phyloP scores from a whole-genome alignment of 2,797 vertebrate species.

The Silurus lanzhouensis region DNA sequence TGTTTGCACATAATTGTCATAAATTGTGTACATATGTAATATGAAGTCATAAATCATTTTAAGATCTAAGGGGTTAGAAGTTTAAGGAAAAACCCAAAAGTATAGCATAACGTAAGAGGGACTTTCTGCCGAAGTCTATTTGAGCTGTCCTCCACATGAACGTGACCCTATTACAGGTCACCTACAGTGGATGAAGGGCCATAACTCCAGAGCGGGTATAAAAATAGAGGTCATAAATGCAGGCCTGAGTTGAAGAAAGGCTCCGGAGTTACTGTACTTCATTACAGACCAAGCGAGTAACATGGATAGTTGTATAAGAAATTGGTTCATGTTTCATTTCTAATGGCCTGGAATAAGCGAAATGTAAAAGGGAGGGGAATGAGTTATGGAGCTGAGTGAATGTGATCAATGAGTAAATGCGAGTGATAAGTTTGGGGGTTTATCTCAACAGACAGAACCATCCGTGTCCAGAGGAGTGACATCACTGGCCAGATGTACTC shows the following conservation, averaged over 20 bases:
- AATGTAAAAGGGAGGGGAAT: not conserved
- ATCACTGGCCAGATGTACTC: constrained; percentile 66
- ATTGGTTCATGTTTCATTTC: constrained; percentile 28
- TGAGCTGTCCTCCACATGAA: constrained; percentile 13
- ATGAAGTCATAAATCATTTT: not conserved
- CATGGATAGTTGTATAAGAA: constrained; percentile 14
- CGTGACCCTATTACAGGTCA: constrained; percentile 49
- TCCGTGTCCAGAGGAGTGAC: constrained; percentile 63
- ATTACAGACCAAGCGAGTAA: constrained; percentile 11
- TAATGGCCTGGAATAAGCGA: constrained; percentile 8
- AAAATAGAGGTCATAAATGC: constrained; percentile 62
- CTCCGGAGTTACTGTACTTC: constrained; percentile 30
- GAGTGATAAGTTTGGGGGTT: constrained; percentile 49
- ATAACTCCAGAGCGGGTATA: constrained; percentile 41
- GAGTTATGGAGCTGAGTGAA: not conserved
- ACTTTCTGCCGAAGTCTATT: constrained; percentile 9
- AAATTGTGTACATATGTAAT: not conserved
- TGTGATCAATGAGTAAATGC: constrained; percentile 44
- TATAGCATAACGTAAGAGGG: constrained; percentile 4
- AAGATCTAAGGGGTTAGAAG: not conserved
- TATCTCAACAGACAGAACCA: constrained; percentile 50
- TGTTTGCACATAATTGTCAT: not conserved
- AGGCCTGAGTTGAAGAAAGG: constrained; percentile 35
- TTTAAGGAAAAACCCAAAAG: constrained; percentile 12
- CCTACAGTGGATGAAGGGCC: constrained; percentile 53